These are phyloP conservation scores for Masnerella sp. DNA, from an alignment of 2,888 invertebrate genomes.

Conservation along the genomic window DNA sequence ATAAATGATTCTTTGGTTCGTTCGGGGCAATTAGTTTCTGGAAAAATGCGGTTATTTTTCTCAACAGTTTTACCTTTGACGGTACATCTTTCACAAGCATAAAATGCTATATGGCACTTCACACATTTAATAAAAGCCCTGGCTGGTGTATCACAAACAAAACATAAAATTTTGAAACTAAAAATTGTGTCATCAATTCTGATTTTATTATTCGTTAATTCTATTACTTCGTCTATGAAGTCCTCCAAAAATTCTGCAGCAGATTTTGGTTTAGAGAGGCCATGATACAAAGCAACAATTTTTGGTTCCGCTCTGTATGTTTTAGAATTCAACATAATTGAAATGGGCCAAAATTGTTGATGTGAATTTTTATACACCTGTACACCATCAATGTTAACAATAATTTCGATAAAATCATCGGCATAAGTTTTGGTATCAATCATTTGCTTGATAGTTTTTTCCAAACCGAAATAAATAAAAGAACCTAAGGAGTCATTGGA, in stretches of 20 bases:
- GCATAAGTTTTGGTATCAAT: not conserved
- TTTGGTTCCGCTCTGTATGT: slow-evolving; percentile 1
- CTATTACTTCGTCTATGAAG: slow-evolving; percentile 50
- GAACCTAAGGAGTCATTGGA: not conserved
- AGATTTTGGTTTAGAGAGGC: slow-evolving; percentile 43
- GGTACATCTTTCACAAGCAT: slow-evolving; percentile 59
- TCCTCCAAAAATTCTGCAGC: slow-evolving; percentile 48
- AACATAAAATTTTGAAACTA: slow-evolving; percentile 33
- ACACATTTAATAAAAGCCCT: slow-evolving; percentile 46
- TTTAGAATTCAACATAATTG: slow-evolving; percentile 28
- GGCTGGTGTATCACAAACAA: slow-evolving; percentile 58
- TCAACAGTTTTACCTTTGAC: slow-evolving; percentile 43
- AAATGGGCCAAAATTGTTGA: slow-evolving; percentile 52
- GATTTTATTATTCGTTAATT: slow-evolving; percentile 48
- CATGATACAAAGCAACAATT: slow-evolving; percentile 29
- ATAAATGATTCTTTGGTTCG: slow-evolving; percentile 56
- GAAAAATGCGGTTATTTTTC: slow-evolving; percentile 42
- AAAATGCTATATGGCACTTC: slow-evolving; percentile 57
- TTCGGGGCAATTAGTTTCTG: slow-evolving; percentile 32
- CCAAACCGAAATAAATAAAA: not conserved
- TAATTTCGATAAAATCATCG: not conserved
- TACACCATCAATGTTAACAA: slow-evolving; percentile 19
- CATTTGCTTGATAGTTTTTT: not conserved
- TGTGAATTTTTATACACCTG: slow-evolving; percentile 38
- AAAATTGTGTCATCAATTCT: slow-evolving; percentile 26